These are phyloP conservation scores for Sebastes matsubarae DNA, from an alignment of 2,797 vertebrate genomes.

Conservation along the genomic window DNA sequence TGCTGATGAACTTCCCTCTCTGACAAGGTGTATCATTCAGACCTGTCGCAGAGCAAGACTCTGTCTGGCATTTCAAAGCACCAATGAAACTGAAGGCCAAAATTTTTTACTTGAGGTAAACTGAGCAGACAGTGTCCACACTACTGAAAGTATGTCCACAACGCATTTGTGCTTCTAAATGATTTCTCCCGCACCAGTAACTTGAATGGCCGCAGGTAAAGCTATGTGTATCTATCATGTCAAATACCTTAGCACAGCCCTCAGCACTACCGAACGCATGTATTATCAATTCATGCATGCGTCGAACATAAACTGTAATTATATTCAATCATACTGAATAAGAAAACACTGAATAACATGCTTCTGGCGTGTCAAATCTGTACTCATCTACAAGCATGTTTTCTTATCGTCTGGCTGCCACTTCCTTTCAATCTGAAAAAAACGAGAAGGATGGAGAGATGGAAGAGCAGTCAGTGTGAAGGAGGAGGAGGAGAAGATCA, in stretches of 20 bases:
- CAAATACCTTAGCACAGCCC: not conserved
- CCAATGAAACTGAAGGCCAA: conserved; percentile 53
- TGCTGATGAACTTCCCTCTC: conserved; percentile 80
- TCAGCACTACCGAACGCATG: conserved; percentile 13
- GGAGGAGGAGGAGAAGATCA: conserved; percentile 80
- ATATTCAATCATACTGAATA: conserved; percentile 51
- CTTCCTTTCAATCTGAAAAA: conserved; percentile 57
- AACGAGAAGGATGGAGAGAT: conserved; percentile 48
- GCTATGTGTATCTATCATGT: conserved; percentile 1
- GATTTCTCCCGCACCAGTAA: not conserved
- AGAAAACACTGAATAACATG: conserved; percentile 69
- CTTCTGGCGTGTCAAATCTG: conserved; percentile 50
- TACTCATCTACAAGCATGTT: conserved; percentile 56
- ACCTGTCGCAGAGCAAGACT: conserved; percentile 62
- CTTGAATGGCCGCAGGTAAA: not conserved
- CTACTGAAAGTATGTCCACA: not conserved
- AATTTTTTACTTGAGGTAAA: conserved; percentile 21
- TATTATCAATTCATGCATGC: conserved; percentile 51
- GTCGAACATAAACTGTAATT: conserved; percentile 63
- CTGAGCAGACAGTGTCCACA: conserved; percentile 4
- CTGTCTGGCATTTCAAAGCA: conserved; percentile 64
- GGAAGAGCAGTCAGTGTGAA: conserved; percentile 66
- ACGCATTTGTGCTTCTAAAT: conserved; percentile 6
- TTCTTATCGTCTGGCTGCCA: conserved; percentile 68
- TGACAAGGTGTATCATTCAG: conserved; percentile 80